Percentiles rank a stretch among this genome's conserved stretches.
phyloP scores from a whole-genome alignment of 2,113 vertebrate genomes.

The Scopus umbretta region DNA sequence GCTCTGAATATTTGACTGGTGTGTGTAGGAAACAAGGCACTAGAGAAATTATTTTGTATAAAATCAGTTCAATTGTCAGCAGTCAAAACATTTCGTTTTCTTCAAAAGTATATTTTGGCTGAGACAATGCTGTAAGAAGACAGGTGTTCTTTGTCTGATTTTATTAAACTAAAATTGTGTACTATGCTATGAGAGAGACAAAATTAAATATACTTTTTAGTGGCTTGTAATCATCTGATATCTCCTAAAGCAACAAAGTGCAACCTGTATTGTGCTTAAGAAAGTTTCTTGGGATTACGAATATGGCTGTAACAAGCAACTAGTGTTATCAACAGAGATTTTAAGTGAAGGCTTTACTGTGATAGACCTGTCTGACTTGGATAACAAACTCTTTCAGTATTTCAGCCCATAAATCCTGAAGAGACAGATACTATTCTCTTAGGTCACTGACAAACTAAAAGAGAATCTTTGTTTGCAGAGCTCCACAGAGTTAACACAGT shows the following conservation, averaged over 20 bases:
- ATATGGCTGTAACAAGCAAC: background rate
- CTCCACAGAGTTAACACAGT: background rate
- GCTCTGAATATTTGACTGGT: background rate
- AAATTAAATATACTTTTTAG: background rate
- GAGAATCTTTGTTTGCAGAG: conserved; percentile 42
- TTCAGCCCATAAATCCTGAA: conserved; percentile 3
- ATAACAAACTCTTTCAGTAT: conserved; percentile 22
- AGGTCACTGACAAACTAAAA: background rate
- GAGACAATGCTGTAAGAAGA: background rate
- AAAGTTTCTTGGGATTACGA: background rate
- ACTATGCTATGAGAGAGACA: background rate
- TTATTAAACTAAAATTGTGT: background rate
- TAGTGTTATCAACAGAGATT: background rate
- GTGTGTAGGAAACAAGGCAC: background rate
- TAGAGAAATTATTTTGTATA: background rate
- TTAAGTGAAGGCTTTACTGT: background rate
- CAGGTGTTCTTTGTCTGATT: background rate
- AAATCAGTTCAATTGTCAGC: background rate
- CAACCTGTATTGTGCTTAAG: background rate
- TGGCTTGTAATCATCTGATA: background rate
- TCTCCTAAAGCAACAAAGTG: background rate
- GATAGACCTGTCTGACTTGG: background rate
- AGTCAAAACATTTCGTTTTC: background rate
- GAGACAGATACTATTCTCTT: conserved; percentile 20
- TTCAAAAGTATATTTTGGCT: background rate